phyloP scores from a whole-genome alignment of 2,797 vertebrate genomes.

The Enteromius afrohamiltoni region DNA sequence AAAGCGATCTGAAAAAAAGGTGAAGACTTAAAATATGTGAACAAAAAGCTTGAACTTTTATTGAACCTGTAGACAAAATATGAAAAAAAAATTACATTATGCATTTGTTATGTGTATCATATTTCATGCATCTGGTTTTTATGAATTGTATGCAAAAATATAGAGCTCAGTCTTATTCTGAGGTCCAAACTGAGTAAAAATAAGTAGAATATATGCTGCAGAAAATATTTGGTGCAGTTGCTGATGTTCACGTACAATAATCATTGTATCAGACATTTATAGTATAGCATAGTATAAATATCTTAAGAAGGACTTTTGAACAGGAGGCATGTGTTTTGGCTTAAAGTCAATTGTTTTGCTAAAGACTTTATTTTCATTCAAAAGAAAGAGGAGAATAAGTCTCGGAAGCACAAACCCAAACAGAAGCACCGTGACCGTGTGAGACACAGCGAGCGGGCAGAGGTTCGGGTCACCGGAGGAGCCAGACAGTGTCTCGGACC shows the following conservation, averaged over 20 bases:
- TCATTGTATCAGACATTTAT: background rate
- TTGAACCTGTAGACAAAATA: background rate
- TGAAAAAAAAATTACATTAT: background rate
- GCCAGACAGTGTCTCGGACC: slow-evolving; percentile 90
- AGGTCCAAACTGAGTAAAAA: background rate
- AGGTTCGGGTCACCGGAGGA: slow-evolving; percentile 72
- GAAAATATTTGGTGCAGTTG: no score
- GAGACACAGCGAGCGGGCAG: slow-evolving; percentile 81
- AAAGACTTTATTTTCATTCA: background rate
- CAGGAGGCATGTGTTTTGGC: background rate
- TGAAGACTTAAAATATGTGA: slow-evolving; percentile 54
- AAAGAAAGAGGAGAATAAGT: slow-evolving; percentile 82
- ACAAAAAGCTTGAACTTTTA: background rate
- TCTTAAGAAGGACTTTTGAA: background rate
- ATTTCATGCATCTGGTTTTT: background rate
- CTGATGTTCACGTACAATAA: background rate
- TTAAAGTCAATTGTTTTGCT: background rate
- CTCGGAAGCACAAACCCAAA: slow-evolving; percentile 86
- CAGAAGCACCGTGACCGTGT: slow-evolving; percentile 86
- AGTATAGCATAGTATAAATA: background rate
- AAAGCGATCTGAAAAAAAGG: slow-evolving; percentile 90
- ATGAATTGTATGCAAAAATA: background rate
- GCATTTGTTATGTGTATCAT: background rate
- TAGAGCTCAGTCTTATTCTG: background rate
- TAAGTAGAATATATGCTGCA: background rate